Evolutionary conservation across 2,113 vertebrate genomes (phyloP).

Genomic region (Pluvialis apricaria): DNA sequence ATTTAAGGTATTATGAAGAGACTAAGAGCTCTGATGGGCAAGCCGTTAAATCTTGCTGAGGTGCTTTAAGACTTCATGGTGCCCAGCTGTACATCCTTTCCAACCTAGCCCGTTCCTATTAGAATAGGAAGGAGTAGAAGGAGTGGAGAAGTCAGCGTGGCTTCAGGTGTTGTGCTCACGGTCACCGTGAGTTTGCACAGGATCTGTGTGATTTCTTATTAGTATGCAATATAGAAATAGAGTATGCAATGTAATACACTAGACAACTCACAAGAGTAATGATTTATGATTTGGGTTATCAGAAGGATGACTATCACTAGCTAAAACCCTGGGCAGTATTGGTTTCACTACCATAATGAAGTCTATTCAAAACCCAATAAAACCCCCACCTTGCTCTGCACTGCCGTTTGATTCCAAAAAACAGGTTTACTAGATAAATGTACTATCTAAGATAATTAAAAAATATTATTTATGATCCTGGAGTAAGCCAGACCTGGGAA

Average conservation of each 20-base stretch:
- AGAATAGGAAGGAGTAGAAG: neutral
- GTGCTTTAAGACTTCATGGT: neutral
- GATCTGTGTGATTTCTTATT: neutral
- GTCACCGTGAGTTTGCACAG: neutral
- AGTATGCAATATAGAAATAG: neutral
- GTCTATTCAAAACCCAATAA: neutral
- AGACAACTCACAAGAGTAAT: neutral
- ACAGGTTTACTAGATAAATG: neutral
- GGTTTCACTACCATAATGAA: neutral
- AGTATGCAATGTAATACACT: neutral
- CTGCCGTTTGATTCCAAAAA: neutral
- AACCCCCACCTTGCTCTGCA: neutral
- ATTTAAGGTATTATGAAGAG: neutral
- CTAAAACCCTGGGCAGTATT: neutral
- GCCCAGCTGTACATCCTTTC: neutral
- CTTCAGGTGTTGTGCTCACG: neutral
- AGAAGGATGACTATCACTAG: neutral
- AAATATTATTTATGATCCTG: neutral
- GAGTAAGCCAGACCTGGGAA: neutral
- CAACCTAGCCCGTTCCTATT: neutral
- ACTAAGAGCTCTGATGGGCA: neutral
- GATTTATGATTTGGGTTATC: neutral
- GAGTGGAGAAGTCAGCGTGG: neutral
- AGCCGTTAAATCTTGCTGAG: slow-evolving; percentile 17
- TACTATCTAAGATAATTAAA: neutral